These are phyloP conservation scores for Habroteleia sp. DNA, from an alignment of 2,888 invertebrate genomes.

Conservation along the genomic window DNA sequence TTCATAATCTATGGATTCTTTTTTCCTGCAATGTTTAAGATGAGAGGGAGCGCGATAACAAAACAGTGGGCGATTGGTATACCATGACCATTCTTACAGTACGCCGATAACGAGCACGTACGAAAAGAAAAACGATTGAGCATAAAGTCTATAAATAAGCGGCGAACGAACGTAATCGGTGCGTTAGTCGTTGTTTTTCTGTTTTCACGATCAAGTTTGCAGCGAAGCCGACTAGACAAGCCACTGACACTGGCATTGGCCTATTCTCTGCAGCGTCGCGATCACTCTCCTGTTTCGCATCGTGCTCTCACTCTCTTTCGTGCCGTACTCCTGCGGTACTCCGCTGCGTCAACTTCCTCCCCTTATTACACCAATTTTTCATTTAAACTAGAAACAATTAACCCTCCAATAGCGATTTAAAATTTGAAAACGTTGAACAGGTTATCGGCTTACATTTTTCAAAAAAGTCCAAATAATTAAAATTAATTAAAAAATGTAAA, in stretches of 20 bases:
- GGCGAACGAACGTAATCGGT: slow-evolving; percentile 63
- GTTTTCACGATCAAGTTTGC: slow-evolving; percentile 79
- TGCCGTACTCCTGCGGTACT: slow-evolving; percentile 32
- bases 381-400: slow-evolving; percentile 5
- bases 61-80: no score
- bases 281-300: slow-evolving; percentile 74
- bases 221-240: slow-evolving; percentile 73
- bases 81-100: slow-evolving; percentile 26
- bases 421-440: no score
- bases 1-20: no score
- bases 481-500: no score
- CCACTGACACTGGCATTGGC: slow-evolving; percentile 80
- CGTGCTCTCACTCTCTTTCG: slow-evolving; percentile 75
- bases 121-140: slow-evolving; percentile 35
- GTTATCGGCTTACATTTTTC: no score
- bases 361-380: slow-evolving; percentile 24
- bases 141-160: slow-evolving; percentile 63
- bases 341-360: slow-evolving; percentile 27
- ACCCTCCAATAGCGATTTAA: not conserved
- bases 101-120: slow-evolving; percentile 14
- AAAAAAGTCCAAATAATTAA: no score
- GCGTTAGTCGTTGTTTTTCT: slow-evolving; percentile 66
- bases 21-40: no score
- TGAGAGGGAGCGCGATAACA: no score
- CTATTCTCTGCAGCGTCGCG: slow-evolving; percentile 76